Base-by-base conservation (phyloP, 2,113 vertebrate genomes). In the Pterocles orientalis region DNA sequence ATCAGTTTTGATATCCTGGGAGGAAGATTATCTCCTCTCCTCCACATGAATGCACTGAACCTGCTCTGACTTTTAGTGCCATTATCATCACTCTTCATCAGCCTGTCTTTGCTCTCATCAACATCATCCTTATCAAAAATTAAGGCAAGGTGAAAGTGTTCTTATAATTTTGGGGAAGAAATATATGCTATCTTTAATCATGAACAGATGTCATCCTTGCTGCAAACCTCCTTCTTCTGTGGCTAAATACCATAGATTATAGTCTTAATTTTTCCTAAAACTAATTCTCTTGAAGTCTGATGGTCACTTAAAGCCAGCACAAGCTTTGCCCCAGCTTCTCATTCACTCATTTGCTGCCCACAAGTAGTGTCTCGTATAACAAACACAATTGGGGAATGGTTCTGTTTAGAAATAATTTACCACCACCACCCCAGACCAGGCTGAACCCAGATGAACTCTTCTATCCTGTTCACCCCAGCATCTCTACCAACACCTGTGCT, bases 131-230 rank as follows among this genome's bases (percentile, higher is more conserved):
- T 68, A 91, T 31, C 69, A 91, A 95, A 94, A 89, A 91, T 79
- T 91, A 92, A 91, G 34, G 34, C 77, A 95, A 95, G 91, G 95
- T 92, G 83, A 95, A 95, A 94, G 23, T 4, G 39, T 75, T 91
- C 69, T 81, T 94, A 86, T 78, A 78, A 88, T 92, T 94, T 94
- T 33, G 53, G 60, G 72, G 77, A 91, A 95, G 77, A 78, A 90
- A 64, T 60, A 54, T 14, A 9, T 8, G 36, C 56, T 62, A 80
- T 48, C 69, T 84, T 86, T 82, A 96, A 96, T 75, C 77, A 79
- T 4, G 57, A 95, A 9, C 83, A 92, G 91, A 92, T 92, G 92
- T 56, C 73, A 75, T 51, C 29, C 61, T 68, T 34, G 29, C 58
- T 56, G 91, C 58, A 93, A 83, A 68, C 65, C 80, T 78, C 80